Percentiles rank a stretch among this genome's conserved stretches.
Conservation (phyloP, 2,888 invertebrate genomes). For the Electrophaes corylata region DNA sequence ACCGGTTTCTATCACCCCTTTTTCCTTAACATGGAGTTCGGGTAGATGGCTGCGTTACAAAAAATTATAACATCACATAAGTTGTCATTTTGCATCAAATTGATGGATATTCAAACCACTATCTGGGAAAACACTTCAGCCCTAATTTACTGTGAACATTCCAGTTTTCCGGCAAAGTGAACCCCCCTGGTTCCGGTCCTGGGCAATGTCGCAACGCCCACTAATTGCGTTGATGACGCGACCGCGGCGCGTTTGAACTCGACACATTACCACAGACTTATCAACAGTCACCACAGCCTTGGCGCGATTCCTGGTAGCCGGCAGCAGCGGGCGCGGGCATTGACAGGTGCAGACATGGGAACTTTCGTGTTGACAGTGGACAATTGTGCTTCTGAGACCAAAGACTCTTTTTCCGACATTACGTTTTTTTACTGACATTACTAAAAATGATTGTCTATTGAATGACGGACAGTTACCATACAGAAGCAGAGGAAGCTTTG, state of each 20-base stretch:
- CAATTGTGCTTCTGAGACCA: constrained; percentile 8
- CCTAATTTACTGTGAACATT: not conserved
- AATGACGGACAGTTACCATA: too few relatives aligned
- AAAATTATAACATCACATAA: too few relatives aligned
- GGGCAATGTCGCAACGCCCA: constrained; percentile 67
- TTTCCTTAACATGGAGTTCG: too few relatives aligned
- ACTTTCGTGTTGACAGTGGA: constrained; percentile 8
- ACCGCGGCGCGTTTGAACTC: constrained; percentile 69
- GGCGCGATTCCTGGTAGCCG: constrained; percentile 69
- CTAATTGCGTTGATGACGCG: constrained; percentile 72
- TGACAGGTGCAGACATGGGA: constrained; percentile 33
- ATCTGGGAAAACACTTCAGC: too few relatives aligned
- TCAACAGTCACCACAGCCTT: constrained; percentile 55
- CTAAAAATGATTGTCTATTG: too few relatives aligned
- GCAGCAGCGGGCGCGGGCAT: constrained; percentile 33
- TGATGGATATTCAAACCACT: too few relatives aligned
- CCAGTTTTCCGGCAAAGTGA: not conserved
- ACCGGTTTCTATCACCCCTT: too few relatives aligned
- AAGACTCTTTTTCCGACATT: too few relatives aligned
- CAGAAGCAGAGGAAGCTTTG: too few relatives aligned
- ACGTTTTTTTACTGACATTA: too few relatives aligned
- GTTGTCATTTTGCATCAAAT: too few relatives aligned
- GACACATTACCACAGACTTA: constrained; percentile 55
- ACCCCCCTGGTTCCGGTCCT: constrained; percentile 12
- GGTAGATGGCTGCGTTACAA: too few relatives aligned